Evolutionary conservation across 2,888 invertebrate genomes (phyloP).

Genomic region (Callimorpha dominula): DNA sequence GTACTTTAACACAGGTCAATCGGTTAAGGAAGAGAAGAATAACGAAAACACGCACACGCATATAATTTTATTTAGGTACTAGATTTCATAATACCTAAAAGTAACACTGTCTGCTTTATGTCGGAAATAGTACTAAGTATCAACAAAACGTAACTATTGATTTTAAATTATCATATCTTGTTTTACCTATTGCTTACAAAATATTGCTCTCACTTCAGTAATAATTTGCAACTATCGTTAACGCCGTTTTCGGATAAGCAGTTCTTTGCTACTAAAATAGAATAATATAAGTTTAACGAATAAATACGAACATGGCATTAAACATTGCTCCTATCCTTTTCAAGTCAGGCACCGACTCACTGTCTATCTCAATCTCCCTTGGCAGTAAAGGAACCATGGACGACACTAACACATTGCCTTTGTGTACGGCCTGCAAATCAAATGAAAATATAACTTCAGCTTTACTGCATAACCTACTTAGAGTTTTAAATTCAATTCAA

Average conservation of each 20-base stretch:
- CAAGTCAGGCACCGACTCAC: constrained; percentile 56
- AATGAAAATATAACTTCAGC: constrained; percentile 6
- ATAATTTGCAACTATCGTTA: too few relatives aligned
- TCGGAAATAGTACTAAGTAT: not conserved
- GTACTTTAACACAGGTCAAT: too few relatives aligned
- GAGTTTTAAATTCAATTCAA: not conserved
- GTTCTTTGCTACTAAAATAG: too few relatives aligned
- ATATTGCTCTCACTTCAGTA: too few relatives aligned
- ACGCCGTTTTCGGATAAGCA: too few relatives aligned
- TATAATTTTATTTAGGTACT: too few relatives aligned
- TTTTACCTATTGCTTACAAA: not conserved
- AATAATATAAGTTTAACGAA: not conserved
- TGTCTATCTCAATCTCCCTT: constrained; percentile 63
- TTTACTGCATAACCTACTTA: not conserved
- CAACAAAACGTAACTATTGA: not conserved
- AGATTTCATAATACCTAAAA: too few relatives aligned
- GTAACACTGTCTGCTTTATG: not conserved
- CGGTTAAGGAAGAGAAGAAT: too few relatives aligned
- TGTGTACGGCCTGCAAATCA: constrained; percentile 64
- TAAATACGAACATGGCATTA: constrained; percentile 62
- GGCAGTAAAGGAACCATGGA: constrained; percentile 76
- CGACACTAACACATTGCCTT: constrained; percentile 68
- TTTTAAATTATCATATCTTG: not conserved
- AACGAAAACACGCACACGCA: too few relatives aligned
- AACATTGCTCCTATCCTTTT: constrained; percentile 53